Evolutionary conservation across 2,888 invertebrate genomes (phyloP).

Genomic region (Monopis laevigella): DNA sequence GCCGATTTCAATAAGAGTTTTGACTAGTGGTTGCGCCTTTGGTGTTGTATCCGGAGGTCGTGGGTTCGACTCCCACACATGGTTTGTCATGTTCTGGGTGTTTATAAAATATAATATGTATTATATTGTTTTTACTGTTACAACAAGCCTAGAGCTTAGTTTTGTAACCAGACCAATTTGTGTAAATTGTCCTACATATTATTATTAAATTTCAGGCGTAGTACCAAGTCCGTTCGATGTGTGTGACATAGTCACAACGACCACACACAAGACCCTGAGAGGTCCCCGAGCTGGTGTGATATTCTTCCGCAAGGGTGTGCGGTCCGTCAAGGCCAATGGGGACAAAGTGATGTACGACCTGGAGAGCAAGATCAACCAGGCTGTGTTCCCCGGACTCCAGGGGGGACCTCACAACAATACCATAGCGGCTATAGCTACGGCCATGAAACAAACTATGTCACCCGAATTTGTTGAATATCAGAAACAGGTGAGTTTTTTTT

Average conservation of each 20-base stretch:
- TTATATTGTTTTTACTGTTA: too few species aligned
- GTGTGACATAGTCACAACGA: constrained; percentile 92
- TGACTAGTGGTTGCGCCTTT: too few species aligned
- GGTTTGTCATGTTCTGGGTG: too few species aligned
- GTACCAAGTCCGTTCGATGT: constrained; percentile 91
- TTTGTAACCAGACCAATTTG: not conserved
- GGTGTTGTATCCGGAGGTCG: too few species aligned
- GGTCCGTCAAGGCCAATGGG: constrained; percentile 81
- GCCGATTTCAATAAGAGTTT: too few species aligned
- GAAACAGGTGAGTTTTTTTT: constrained; percentile 67
- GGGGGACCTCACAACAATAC: constrained; percentile 98
- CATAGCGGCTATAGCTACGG: constrained; percentile 95
- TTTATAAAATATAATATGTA: too few species aligned
- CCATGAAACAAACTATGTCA: constrained; percentile 87
- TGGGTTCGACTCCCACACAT: too few species aligned
- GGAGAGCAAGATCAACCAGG: constrained; percentile 86
- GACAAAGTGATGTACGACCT: constrained; percentile 86
- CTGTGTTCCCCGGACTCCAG: constrained; percentile 94
- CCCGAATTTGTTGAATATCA: constrained; percentile 88
- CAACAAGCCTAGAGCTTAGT: too few species aligned
- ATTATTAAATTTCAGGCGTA: constrained; percentile 51
- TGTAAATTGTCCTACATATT: not conserved
- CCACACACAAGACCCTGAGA: constrained; percentile 94
- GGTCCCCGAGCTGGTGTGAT: constrained; percentile 91
- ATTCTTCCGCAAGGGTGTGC: constrained; percentile 91